These are phyloP conservation scores for Hypena proboscidalis DNA, from an alignment of 2,888 invertebrate genomes.

Conservation along the genomic window DNA sequence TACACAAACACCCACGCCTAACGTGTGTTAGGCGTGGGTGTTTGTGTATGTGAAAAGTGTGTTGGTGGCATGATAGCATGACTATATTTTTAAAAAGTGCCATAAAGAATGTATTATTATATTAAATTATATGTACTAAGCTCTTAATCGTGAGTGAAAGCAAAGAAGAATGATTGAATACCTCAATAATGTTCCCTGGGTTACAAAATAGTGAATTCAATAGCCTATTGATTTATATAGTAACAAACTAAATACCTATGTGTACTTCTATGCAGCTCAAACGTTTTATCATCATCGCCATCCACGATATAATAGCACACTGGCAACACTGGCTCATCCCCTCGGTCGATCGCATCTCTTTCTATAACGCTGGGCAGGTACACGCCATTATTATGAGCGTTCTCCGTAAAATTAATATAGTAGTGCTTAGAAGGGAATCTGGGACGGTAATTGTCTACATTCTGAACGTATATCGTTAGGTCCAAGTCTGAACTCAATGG, in stretches of 20 bases:
- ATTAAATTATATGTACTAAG: too few species aligned
- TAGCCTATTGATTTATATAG: too few species aligned
- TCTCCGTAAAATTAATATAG: conserved; percentile 90
- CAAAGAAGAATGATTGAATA: too few species aligned
- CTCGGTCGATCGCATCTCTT: conserved; percentile 93
- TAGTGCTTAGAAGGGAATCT: conserved; percentile 91
- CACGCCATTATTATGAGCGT: conserved; percentile 85
- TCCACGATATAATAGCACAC: conserved; percentile 97
- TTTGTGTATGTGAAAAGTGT: too few species aligned
- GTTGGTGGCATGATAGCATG: too few species aligned
- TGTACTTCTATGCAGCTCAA: conserved; percentile 89
- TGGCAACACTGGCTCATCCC: conserved; percentile 91
- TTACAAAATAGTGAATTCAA: too few species aligned
- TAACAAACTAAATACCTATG: conserved; percentile 84
- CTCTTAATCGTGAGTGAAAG: too few species aligned
- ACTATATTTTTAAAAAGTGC: too few species aligned
- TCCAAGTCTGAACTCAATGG: conserved; percentile 95
- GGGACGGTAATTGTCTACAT: conserved; percentile 95
- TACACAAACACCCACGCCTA: too few species aligned
- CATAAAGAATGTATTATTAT: too few species aligned
- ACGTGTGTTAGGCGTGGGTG: too few species aligned
- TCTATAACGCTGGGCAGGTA: conserved; percentile 93
- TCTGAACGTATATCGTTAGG: conserved; percentile 93
- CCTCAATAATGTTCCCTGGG: too few species aligned
- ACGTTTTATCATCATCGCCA: conserved; percentile 91